Base-by-base conservation (phyloP, 2,797 vertebrate species). In the Rhadinocentrus ornatus region DNA sequence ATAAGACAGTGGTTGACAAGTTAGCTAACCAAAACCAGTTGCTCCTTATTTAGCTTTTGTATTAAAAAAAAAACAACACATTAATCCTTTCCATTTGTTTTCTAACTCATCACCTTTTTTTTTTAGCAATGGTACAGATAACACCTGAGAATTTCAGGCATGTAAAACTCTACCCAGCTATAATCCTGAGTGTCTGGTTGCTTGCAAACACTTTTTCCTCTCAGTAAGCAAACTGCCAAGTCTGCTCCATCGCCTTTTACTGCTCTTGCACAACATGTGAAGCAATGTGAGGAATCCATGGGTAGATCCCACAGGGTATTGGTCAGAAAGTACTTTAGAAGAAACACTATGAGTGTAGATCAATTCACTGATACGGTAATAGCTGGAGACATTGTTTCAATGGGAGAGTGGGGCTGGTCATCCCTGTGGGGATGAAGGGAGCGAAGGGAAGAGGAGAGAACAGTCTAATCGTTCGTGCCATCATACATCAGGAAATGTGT, bases 251-350 rank as follows among this genome's bases (percentile, higher is more conserved):
- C 4, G 20, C 48, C 31, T 84, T 89, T 80, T 74, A 86, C 69
- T 57, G 78, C 81, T 86, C 66, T 86, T 84, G 46, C 80, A 64
- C 83, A 85, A 91, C 72, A 56, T 68, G 84, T 46, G 71, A 61
- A 66, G 61, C 61, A 79, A 77, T 41, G 63, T 44, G 48, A 82
- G 67, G 76, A 84, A 84, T 78, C 66, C 9, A 13, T 48, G 60
- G 60, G 39, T 58, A 65, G 50, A 2, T 46, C 22, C 39, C 48
- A 5, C 50, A 56, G 74, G 61, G 68, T 37, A 44, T 48, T 13
- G 55, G 67, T 26, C 35, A 62, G 64, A 73, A 58, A 73, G 70
- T 48, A 27, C 41, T 56, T 52, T 35, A 39, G 31, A 58, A 20
- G 62, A 66, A 34, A 37, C 62, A 54, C 53, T 56, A 32, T 1